Evolutionary conservation across 2,888 invertebrate species (phyloP).

Genomic region (Copidosoma aretas): DNA sequence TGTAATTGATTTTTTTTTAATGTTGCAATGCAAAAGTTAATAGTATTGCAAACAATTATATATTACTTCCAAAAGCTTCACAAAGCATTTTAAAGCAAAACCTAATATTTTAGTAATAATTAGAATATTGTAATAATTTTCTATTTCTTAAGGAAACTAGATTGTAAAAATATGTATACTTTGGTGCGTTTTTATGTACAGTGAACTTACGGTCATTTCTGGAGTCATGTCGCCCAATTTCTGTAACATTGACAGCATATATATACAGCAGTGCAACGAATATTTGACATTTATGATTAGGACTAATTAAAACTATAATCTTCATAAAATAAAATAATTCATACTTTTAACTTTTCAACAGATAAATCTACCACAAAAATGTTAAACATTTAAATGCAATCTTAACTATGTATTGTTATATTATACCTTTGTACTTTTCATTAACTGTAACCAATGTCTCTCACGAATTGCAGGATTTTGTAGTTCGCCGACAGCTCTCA

Average conservation of each 20-base stretch:
- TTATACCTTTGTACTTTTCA: conserved; percentile 91
- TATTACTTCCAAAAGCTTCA: too few species aligned
- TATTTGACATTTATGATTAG: conserved; percentile 11
- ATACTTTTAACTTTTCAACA: background rate
- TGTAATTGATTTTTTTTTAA: too few species aligned
- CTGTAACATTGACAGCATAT: conserved; percentile 62
- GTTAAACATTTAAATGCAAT: too few species aligned
- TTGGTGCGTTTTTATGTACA: conserved; percentile 54
- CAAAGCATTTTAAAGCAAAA: too few species aligned
- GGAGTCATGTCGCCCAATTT: conserved; percentile 63
- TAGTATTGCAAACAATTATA: too few species aligned
- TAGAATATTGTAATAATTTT: too few species aligned
- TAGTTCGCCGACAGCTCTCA: conserved; percentile 92
- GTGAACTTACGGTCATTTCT: conserved; percentile 63
- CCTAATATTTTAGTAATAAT: too few species aligned
- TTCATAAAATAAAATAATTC: background rate
- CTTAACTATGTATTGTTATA: background rate
- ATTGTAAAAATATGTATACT: conserved; percentile 11
- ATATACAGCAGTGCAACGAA: conserved; percentile 62
- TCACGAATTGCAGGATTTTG: conserved; percentile 96
- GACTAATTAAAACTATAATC: background rate
- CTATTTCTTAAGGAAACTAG: background rate
- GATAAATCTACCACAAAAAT: background rate
- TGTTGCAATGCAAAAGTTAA: too few species aligned
- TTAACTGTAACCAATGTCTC: conserved; percentile 95